Base-by-base conservation (phyloP, 2,888 invertebrate species). In the Pollenia angustigena region DNA sequence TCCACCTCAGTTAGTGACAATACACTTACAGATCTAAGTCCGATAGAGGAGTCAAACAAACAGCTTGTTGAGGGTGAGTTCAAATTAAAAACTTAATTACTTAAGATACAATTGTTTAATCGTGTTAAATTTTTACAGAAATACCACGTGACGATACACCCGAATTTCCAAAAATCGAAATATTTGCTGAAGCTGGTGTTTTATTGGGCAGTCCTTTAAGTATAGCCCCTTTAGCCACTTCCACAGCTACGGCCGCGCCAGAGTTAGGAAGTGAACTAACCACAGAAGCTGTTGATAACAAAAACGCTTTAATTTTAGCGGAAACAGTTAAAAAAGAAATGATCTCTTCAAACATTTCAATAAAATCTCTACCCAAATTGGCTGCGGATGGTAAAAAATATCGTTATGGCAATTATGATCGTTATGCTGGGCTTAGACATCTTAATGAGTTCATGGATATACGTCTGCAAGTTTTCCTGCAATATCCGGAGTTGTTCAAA, bases 351-450 rank as follows among this genome's bases (percentile, higher is more conserved):
- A 69, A 42, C 4, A 60, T 84, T 18, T 81, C 85, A 0, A 62
- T 71, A 4, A 84, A 81, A 6, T 40, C 88, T 1, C 76, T 88
- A 88, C 93, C 93, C 50, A 92, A 93, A 87, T 97, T 97, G 93
- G 95, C 96, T 90, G 94, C 95, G 32, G 97, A 97, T 92, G 96
- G 97, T 92, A 95, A 95, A 83, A 95, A 95, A 91, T 99, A 98
- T 94, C 97, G 97, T 91, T 98, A 97, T 94, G 99, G 99, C 81
- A 99, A 99, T 94, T 99, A 99, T 94, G 97, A 98, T 93, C 96
- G 97, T 94, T 99, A 99, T 94, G 98, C 99, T 92, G 99, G 99
- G 32, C 98, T 99, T 92, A 95, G 99, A 50, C 97, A 98, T 93
- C 95, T 96, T 32, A 96, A 97, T 89, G 95, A 96, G 56, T 96